phyloP scores from a whole-genome alignment of 2,888 invertebrate species.

The Rhorus exstirpatorius region DNA sequence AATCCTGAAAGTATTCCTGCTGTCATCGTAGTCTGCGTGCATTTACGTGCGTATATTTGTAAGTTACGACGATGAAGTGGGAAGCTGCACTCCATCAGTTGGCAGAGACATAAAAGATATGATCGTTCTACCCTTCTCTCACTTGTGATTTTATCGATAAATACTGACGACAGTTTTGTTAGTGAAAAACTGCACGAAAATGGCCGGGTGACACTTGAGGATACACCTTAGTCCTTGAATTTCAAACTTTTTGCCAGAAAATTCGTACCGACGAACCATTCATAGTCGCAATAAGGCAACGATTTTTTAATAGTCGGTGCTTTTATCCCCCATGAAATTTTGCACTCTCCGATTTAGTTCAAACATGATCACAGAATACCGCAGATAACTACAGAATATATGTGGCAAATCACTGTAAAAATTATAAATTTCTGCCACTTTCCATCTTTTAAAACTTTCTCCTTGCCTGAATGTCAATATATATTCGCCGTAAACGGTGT shows the following conservation, averaged over 20 bases:
- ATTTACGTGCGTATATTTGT: not conserved
- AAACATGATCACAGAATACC: not conserved
- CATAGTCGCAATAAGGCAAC: not conserved
- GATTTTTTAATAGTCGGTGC: not conserved
- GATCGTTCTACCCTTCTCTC: constrained; percentile 14
- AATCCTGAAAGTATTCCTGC: constrained; percentile 6
- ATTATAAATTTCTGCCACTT: not conserved
- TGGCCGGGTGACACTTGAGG: constrained; percentile 40
- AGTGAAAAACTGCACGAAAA: constrained; percentile 34
- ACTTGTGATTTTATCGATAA: constrained; percentile 11
- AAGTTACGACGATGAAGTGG: not conserved
- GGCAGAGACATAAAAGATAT: constrained; percentile 69
- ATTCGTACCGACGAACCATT: not conserved
- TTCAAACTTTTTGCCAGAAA: constrained; percentile 1
- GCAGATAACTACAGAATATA: constrained; percentile 1
- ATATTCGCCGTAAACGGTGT: constrained; percentile 20
- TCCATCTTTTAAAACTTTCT: not conserved
- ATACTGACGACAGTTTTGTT: constrained; percentile 26
- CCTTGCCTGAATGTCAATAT: not conserved
- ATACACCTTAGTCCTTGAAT: constrained; percentile 17
- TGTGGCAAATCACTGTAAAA: constrained; percentile 15
- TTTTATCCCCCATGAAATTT: not conserved
- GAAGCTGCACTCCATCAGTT: constrained; percentile 67
- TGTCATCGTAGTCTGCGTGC: not conserved
- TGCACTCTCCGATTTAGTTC: constrained; percentile 13